Base-by-base conservation (phyloP, 2,797 vertebrate species). In the Macropodus opercularis region DNA sequence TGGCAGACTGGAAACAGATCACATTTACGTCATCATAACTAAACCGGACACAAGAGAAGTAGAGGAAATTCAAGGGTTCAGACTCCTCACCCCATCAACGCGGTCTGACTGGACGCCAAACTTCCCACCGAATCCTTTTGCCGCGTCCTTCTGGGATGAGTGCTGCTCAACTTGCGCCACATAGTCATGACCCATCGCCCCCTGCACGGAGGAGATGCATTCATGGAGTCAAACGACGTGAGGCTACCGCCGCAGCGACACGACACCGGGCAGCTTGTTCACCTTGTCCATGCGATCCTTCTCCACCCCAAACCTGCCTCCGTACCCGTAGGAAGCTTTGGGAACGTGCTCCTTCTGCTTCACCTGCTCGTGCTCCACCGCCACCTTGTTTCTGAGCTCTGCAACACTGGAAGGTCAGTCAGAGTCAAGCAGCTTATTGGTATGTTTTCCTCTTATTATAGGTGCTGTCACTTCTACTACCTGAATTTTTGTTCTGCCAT, bases 281-380 rank as follows among this genome's bases (percentile, higher is more conserved):
- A 98, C 98, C 94, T 96, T 97, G 84, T 99, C 98, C 97, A 99
- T 98, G 26, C 96, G 87, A 80, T 99, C 98, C 32, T 41, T 92
- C 87, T 99, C 95, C 31, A 96, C 96, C 3, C 98, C 97, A 60
- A 98, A 99, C 79, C 93, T 95, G 9, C 98, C 96, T 43, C 98
- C 98, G 0, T 99, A 99, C 22, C 98, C 97, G 2, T 97, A 98
- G 0, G 97, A 99, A 0, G 96, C 96, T 82, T 95, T 96, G 50
- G 98, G 95, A 2, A 87, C 92, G 0, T 93, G 44, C 40, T 98
- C 95, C 69, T 94, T 96, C 87, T 95, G 92, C 91, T 96, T 98
- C 82, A 93, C 90, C 47, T 83, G 47, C 58, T 95, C 93, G 21
- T 99, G 95, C 50, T 99, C 98, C 62, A 87, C 86, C 0, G 96